Percentiles rank a stretch among this genome's conserved stretches.
Evolutionary conservation across 2,797 vertebrate species (phyloP).

Genomic region (Lacerta bilineata): DNA sequence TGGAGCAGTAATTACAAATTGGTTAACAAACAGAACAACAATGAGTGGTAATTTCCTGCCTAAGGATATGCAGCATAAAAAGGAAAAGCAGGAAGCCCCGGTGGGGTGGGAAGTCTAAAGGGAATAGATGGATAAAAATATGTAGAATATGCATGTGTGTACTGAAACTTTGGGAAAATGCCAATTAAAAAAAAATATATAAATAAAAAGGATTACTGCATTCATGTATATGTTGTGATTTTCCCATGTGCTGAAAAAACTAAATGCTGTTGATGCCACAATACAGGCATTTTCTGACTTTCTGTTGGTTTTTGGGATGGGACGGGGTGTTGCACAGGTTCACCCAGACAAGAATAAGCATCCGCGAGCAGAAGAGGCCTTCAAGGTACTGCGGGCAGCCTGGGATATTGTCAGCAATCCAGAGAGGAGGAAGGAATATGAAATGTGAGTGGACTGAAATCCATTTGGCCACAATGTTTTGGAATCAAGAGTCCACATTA

Average conservation of each 20-base stretch:
- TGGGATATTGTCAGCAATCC: constrained; percentile 97
- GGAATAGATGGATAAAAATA: too few relatives aligned
- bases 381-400: constrained; percentile 93
- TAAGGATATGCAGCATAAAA: too few relatives aligned
- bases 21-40: too few relatives aligned
- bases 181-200: too few relatives aligned
- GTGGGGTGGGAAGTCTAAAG: too few relatives aligned
- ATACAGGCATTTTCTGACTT: background rate
- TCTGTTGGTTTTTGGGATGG: constrained; percentile 10
- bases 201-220: background rate
- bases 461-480: constrained; percentile 1
- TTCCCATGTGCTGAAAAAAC: background rate
- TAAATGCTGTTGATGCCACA: background rate
- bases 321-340: constrained; percentile 81
- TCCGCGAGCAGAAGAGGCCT: constrained; percentile 92
- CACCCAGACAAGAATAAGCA: constrained; percentile 98
- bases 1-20: too few relatives aligned
- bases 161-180: too few relatives aligned
- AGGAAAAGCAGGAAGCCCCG: too few relatives aligned
- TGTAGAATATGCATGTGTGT: too few relatives aligned
- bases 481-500: background rate
- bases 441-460: constrained; percentile 85
- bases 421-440: constrained; percentile 91
- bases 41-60: too few relatives aligned
- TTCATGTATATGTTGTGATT: background rate